phyloP scores from a whole-genome alignment of 2,113 vertebrate species.

The Channa argus region DNA sequence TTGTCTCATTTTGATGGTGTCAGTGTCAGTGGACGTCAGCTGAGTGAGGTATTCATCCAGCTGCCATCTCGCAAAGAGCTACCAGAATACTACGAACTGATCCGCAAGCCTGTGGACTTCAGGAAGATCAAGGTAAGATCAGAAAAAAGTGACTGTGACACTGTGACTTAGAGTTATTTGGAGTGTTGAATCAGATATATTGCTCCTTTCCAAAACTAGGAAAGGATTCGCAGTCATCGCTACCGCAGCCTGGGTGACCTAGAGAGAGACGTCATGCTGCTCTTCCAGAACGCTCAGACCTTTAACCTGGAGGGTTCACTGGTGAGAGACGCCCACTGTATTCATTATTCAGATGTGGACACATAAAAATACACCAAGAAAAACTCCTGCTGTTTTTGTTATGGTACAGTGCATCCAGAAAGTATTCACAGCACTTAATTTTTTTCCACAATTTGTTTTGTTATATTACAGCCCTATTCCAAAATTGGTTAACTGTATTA shows the following conservation, averaged over 20 bases:
- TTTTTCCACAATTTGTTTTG: too few species aligned
- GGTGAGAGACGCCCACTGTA: constrained; percentile 77
- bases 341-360: background rate
- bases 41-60: constrained; percentile 97
- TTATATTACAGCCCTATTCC: too few species aligned
- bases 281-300: constrained; percentile 95
- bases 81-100: constrained; percentile 96
- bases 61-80: constrained; percentile 95
- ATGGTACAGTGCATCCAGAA: too few species aligned
- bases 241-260: constrained; percentile 93
- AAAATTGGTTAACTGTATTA: too few species aligned
- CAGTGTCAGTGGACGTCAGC: constrained; percentile 91
- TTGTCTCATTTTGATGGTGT: constrained; percentile 30
- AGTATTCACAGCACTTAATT: too few species aligned
- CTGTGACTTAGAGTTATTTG: background rate
- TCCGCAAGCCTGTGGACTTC: constrained; percentile 96
- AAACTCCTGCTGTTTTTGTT: background rate
- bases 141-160: background rate
- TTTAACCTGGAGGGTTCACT: constrained; percentile 95
- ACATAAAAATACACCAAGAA: background rate
- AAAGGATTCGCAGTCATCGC: constrained; percentile 92
- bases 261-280: constrained; percentile 94
- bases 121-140: constrained; percentile 93
- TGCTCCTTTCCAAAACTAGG: constrained; percentile 73
- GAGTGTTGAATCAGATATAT: background rate